Conservation (phyloP, 2,113 vertebrate species). For the Pristiophorus japonicus region DNA sequence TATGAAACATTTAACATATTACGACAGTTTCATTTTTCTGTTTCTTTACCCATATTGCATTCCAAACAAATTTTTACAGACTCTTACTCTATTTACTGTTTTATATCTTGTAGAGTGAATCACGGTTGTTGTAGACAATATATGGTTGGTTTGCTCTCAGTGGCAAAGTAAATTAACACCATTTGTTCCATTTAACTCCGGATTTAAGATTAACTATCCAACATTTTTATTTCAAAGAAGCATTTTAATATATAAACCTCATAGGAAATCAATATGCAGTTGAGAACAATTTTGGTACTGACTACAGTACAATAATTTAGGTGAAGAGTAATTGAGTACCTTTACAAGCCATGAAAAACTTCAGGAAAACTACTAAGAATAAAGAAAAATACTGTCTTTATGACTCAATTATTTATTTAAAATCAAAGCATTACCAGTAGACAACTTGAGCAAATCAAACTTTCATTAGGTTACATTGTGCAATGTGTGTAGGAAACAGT, state of each 20-base stretch:
- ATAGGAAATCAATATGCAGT: slow-evolving; percentile 32
- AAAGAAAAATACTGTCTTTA: background rate
- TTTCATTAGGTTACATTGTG: background rate
- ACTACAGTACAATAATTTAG: slow-evolving; percentile 1
- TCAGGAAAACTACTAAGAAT: background rate
- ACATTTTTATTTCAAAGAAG: slow-evolving; percentile 17
- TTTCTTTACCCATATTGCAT: background rate
- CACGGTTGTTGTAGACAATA: background rate
- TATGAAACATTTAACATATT: slow-evolving; percentile 30
- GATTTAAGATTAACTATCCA: slow-evolving; percentile 20
- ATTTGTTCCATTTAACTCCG: slow-evolving; percentile 18
- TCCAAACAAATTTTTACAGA: slow-evolving; percentile 21
- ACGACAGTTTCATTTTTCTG: background rate
- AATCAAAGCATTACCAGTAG: background rate
- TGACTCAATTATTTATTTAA: slow-evolving; percentile 22
- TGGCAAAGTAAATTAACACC: slow-evolving; percentile 23
- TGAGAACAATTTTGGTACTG: background rate
- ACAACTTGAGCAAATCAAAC: slow-evolving; percentile 15
- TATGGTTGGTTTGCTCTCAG: slow-evolving; percentile 1
- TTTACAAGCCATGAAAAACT: background rate
- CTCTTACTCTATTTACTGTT: background rate
- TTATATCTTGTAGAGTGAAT: background rate
- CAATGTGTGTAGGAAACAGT: background rate
- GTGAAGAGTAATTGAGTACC: background rate
- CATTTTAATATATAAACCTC: slow-evolving; percentile 11